phyloP scores from a whole-genome alignment of 2,888 invertebrate genomes.

The Tachystola acroxantha region DNA sequence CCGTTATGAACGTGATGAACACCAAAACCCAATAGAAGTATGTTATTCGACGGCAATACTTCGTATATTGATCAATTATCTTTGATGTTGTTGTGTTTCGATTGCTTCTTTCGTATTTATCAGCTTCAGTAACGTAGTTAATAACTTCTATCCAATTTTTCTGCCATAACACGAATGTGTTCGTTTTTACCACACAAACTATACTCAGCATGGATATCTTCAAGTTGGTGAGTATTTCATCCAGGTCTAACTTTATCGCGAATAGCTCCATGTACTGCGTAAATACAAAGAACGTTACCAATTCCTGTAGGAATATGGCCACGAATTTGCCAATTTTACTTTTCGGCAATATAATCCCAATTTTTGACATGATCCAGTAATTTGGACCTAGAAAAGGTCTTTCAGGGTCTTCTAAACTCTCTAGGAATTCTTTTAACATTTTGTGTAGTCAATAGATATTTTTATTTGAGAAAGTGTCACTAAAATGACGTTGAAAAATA shows the following conservation, averaged over 20 bases:
- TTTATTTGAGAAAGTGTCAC: conserved; percentile 7
- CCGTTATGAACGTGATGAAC: conserved; percentile 43
- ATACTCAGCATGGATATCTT: conserved; percentile 61
- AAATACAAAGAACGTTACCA: conserved; percentile 44
- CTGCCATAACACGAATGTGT: conserved; percentile 53
- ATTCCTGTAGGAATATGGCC: conserved; percentile 39
- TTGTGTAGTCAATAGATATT: conserved; percentile 10
- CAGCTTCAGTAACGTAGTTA: conserved; percentile 50
- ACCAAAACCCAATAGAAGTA: conserved; percentile 57
- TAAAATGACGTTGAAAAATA: not conserved
- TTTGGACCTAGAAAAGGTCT: conserved; percentile 53
- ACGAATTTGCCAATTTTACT: conserved; percentile 25
- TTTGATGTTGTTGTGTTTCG: conserved; percentile 25
- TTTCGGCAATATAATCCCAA: conserved; percentile 46
- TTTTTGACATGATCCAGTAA: conserved; percentile 44
- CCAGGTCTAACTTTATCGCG: conserved; percentile 46
- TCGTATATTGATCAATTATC: conserved; percentile 49
- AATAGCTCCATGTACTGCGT: conserved; percentile 56
- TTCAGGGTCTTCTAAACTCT: conserved; percentile 39
- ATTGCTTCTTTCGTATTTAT: conserved; percentile 46
- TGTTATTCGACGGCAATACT: conserved; percentile 46
- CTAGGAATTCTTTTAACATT: conserved; percentile 35
- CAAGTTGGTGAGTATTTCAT: conserved; percentile 51
- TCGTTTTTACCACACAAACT: conserved; percentile 49
- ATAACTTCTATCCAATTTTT: conserved; percentile 44